These are phyloP conservation scores for Aphodius granarius DNA, from an alignment of 2,888 invertebrate species.

Conservation along the genomic window DNA sequence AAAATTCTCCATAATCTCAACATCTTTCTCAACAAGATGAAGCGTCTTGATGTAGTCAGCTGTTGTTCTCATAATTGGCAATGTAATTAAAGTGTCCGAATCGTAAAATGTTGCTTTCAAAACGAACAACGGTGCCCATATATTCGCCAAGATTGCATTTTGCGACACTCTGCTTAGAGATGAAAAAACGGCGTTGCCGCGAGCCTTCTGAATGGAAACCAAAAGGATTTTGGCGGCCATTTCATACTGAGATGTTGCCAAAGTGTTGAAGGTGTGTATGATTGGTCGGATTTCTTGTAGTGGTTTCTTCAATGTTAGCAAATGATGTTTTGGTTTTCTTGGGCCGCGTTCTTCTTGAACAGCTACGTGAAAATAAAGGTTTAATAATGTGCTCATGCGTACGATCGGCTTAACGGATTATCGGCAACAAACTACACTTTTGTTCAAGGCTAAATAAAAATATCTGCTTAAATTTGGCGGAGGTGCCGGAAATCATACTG, in stretches of 20 bases:
- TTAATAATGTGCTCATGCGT: too few relatives aligned
- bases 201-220: constrained; percentile 59
- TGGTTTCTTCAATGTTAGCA: not conserved
- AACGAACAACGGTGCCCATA: constrained; percentile 64
- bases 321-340: constrained; percentile 54
- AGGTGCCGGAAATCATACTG: not conserved
- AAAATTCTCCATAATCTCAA: constrained; percentile 47
- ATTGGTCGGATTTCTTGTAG: not conserved
- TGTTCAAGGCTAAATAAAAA: too few relatives aligned
- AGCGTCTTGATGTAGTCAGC: constrained; percentile 38
- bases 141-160: constrained; percentile 58
- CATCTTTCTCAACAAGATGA: constrained; percentile 40
- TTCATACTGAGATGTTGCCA: constrained; percentile 54
- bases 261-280: constrained; percentile 25
- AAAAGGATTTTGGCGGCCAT: constrained; percentile 63
- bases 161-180: constrained; percentile 56
- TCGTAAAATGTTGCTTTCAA: constrained; percentile 63
- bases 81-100: constrained; percentile 50
- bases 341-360: constrained; percentile 87
- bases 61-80: constrained; percentile 43
- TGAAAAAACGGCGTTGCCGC: constrained; percentile 59
- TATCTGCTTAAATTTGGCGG: not conserved
- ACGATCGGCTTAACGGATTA: too few relatives aligned
- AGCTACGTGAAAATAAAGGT: constrained; percentile 55
- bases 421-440: too few relatives aligned